A percentile compares a stretch with the other conserved stretches of the same genome.
Evolutionary conservation across 2,113 vertebrate species (phyloP).

Genomic region (Dicrurus megarhynchus): DNA sequence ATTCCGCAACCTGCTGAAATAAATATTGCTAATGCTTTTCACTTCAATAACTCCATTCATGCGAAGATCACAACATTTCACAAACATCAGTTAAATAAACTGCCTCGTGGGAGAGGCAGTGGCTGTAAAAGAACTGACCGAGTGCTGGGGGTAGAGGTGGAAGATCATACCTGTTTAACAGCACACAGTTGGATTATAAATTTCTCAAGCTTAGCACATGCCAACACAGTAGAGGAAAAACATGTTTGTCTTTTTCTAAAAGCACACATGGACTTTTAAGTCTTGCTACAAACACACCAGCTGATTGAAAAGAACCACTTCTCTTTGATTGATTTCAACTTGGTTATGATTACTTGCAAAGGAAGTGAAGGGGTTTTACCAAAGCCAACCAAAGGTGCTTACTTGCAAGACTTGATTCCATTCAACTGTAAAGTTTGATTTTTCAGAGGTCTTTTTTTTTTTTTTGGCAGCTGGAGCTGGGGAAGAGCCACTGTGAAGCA

Average conservation of each 20-base stretch:
- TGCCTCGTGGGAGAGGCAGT: not conserved
- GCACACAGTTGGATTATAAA: not conserved
- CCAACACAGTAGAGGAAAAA: not conserved
- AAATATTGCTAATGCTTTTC: constrained; percentile 28
- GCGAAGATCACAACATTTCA: constrained; percentile 4
- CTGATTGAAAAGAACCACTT: not conserved
- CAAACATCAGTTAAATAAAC: constrained; percentile 26
- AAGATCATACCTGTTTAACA: not conserved
- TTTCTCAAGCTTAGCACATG: not conserved
- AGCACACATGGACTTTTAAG: not conserved
- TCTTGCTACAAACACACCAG: not conserved
- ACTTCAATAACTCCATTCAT: constrained; percentile 35
- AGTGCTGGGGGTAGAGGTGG: not conserved
- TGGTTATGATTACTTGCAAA: not conserved
- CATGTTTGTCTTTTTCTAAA: not conserved
- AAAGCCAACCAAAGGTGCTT: not conserved
- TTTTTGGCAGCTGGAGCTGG: not conserved
- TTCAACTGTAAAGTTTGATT: not conserved
- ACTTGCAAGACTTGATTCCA: not conserved
- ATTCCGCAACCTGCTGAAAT: not conserved
- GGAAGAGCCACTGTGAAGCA: not conserved
- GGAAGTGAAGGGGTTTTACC: not conserved
- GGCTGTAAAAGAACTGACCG: not conserved
- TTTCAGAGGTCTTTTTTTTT: not conserved
- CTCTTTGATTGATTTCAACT: not conserved